These are phyloP conservation scores for Cantharis flavilabris DNA, from an alignment of 2,888 invertebrate genomes.

Conservation along the genomic window DNA sequence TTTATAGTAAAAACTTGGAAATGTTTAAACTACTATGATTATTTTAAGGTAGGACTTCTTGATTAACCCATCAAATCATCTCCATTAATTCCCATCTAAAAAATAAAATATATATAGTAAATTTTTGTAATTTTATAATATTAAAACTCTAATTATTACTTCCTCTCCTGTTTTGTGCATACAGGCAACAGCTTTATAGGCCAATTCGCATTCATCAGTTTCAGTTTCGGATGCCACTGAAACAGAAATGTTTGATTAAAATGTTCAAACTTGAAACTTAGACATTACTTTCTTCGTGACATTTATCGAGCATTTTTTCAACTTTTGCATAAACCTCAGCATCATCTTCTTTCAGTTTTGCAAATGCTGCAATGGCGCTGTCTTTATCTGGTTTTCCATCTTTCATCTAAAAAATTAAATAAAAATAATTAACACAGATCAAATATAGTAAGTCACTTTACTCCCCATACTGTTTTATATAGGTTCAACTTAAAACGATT, in stretches of 20 bases:
- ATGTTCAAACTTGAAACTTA: background rate
- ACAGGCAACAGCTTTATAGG: constrained; percentile 1
- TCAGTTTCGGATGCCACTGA: constrained; percentile 6
- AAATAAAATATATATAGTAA: background rate
- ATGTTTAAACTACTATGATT: background rate
- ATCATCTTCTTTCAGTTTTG: constrained; percentile 52
- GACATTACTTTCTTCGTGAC: constrained; percentile 50
- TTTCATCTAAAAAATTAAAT: constrained; percentile 12
- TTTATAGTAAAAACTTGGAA: background rate
- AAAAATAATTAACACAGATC: too few relatives aligned
- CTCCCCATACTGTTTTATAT: too few relatives aligned
- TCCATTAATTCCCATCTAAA: background rate
- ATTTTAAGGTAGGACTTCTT: background rate
- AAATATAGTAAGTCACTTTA: too few relatives aligned
- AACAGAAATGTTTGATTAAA: background rate
- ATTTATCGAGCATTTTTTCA: constrained; percentile 52
- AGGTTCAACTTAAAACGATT: too few relatives aligned
- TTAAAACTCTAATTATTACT: background rate
- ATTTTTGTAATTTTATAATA: background rate
- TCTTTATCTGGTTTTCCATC: constrained; percentile 35
- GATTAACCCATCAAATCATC: constrained; percentile 3
- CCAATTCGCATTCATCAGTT: constrained; percentile 14
- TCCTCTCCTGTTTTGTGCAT: background rate
- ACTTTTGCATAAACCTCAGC: constrained; percentile 47
- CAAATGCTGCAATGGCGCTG: constrained; percentile 45